Evolutionary conservation across 2,797 vertebrate genomes (phyloP).

Genomic region (Acestrorhynchus altus): DNA sequence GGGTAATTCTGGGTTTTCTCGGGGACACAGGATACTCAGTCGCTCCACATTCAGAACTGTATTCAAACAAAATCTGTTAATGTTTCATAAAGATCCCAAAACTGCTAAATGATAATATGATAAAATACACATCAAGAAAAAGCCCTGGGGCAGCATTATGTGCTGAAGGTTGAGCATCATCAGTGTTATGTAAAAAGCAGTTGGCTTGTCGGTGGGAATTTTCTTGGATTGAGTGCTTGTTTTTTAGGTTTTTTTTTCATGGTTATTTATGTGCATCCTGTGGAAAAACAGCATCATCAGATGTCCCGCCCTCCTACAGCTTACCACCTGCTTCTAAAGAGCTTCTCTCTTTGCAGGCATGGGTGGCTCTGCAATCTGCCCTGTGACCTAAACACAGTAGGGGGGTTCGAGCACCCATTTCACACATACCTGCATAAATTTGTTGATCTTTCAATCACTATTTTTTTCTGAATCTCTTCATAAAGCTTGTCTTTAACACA

Average conservation of each 20-base stretch:
- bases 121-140: not conserved
- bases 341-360: constrained; percentile 39
- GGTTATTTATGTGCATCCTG: constrained; percentile 53
- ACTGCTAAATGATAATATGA: not conserved
- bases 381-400: constrained; percentile 44
- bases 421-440: not conserved
- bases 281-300: constrained; percentile 55
- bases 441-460: not conserved
- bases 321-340: constrained; percentile 56
- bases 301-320: constrained; percentile 44
- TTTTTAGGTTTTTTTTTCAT: constrained; percentile 14
- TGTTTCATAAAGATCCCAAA: constrained; percentile 21
- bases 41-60: constrained; percentile 1
- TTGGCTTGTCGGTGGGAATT: constrained; percentile 40
- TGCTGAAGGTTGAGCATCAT: not conserved
- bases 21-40: constrained; percentile 26
- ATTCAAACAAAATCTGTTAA: constrained; percentile 8
- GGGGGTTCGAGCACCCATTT: not conserved
- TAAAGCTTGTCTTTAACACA: not conserved
- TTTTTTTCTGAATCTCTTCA: not conserved
- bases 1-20: constrained; percentile 13
- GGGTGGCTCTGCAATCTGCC: constrained; percentile 43
- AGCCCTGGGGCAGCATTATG: not conserved
- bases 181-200: constrained; percentile 32
- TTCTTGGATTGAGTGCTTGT: constrained; percentile 49